A percentile compares a stretch with the other conserved stretches of the same genome.
phyloP scores from a whole-genome alignment of 2,797 vertebrate species.

The Sardinella longiceps region DNA sequence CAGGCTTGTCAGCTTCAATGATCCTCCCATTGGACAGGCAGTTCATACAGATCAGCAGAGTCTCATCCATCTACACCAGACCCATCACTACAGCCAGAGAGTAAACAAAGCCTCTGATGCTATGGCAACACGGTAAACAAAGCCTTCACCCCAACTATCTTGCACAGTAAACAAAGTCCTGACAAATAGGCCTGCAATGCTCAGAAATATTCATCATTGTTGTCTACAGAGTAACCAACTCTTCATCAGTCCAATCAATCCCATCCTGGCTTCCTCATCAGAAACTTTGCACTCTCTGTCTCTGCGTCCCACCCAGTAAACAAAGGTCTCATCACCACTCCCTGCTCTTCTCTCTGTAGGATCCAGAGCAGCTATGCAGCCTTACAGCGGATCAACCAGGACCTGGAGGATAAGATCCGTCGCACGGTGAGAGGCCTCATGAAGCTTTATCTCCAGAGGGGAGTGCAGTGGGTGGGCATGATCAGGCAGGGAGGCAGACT shows the following conservation, averaged over 20 bases:
- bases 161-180: not conserved
- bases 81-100: not conserved
- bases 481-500: not conserved
- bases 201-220: not conserved
- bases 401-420: constrained; percentile 94
- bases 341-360: constrained; percentile 69
- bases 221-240: too few species aligned
- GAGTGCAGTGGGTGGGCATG: not conserved
- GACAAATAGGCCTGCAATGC: not conserved
- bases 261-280: too few species aligned
- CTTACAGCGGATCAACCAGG: constrained; percentile 96
- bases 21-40: not conserved
- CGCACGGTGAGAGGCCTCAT: constrained; percentile 81
- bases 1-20: not conserved
- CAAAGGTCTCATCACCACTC: not conserved
- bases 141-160: not conserved
- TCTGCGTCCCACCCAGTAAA: not conserved
- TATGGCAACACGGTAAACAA: not conserved
- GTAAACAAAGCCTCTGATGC: not conserved
- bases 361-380: constrained; percentile 95
- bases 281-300: too few species aligned
- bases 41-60: not conserved
- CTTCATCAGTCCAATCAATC: too few species aligned
- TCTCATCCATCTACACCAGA: not conserved
- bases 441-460: not conserved